A percentile compares a stretch with the other conserved stretches of the same genome.
Evolutionary conservation across 2,888 invertebrate genomes (phyloP).

Genomic region (Lepidochitona cinerea): DNA sequence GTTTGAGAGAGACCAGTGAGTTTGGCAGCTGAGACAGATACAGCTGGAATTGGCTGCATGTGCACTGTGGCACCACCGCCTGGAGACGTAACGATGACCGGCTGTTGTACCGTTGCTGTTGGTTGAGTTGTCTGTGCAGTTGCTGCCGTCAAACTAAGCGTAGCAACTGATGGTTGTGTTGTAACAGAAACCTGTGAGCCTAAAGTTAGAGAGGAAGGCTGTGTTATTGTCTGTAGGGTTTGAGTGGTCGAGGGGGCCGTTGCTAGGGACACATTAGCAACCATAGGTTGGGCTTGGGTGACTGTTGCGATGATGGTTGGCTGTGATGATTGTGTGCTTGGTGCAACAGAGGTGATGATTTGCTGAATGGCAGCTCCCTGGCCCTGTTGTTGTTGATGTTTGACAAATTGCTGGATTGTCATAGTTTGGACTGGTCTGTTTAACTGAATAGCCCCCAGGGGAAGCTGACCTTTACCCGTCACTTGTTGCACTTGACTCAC

Average conservation of each 20-base stretch:
- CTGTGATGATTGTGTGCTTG: constrained; percentile 35
- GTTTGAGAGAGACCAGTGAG: constrained; percentile 34
- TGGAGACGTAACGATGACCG: neutral
- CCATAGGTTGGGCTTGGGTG: constrained; percentile 59
- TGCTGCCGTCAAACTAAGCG: constrained; percentile 31
- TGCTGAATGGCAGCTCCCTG: constrained; percentile 49
- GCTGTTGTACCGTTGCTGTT: neutral
- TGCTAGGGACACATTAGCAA: constrained; percentile 36
- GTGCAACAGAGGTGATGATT: constrained; percentile 37
- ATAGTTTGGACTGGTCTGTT: constrained; percentile 76
- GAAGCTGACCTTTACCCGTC: constrained; percentile 40
- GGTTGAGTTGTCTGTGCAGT: constrained; percentile 5
- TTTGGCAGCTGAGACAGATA: constrained; percentile 30
- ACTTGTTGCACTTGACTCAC: constrained; percentile 4
- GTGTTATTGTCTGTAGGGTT: constrained; percentile 51
- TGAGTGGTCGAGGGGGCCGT: constrained; percentile 43
- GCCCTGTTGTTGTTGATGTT: constrained; percentile 73
- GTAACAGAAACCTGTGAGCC: constrained; percentile 15
- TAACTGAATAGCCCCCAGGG: constrained; percentile 74
- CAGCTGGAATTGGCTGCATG: constrained; percentile 43
- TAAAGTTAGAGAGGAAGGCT: constrained; percentile 35
- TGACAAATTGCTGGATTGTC: constrained; percentile 82
- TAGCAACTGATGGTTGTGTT: neutral
- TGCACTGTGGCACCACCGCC: constrained; percentile 23
- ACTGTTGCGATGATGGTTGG: constrained; percentile 57